Evolutionary conservation across 2,888 invertebrate species (phyloP).

Genomic region (Halictus ligatus): DNA sequence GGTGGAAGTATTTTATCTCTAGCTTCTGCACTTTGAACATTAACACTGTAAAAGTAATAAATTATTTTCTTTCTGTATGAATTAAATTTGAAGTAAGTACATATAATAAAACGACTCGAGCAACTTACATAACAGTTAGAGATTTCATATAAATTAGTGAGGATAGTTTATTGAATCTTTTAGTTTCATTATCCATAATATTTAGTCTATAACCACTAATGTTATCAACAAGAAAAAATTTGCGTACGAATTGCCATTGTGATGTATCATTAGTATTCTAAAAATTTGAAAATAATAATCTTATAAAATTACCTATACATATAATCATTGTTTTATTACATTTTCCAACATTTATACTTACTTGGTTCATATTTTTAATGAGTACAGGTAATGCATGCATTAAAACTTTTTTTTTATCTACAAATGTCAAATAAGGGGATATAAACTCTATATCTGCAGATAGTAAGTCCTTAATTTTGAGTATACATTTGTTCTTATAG

Average conservation of each 20-base stretch:
- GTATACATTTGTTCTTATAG: conserved; percentile 78
- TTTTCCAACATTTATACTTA: conserved; percentile 75
- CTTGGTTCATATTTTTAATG: conserved; percentile 84
- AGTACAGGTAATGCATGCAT: conserved; percentile 87
- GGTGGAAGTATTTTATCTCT: conserved; percentile 88
- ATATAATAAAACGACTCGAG: neutral
- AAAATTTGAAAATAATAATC: neutral
- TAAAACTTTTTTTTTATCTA: conserved; percentile 81
- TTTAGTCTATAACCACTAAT: conserved; percentile 82
- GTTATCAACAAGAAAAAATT: conserved; percentile 89
- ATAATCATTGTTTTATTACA: neutral
- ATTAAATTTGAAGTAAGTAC: neutral
- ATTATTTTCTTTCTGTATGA: neutral
- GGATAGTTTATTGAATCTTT: conserved; percentile 65
- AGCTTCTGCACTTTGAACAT: conserved; percentile 81
- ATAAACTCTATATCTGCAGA: conserved; percentile 84
- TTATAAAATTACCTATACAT: neutral
- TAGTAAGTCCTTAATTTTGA: conserved; percentile 82
- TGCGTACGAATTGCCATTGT: conserved; percentile 88
- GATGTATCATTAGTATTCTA: conserved; percentile 76
- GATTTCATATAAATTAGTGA: conserved; percentile 82
- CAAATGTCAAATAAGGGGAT: conserved; percentile 86
- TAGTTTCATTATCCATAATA: neutral
- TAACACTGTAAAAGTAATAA: conserved; percentile 78
- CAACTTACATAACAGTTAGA: conserved; percentile 78